Evolutionary conservation across 2,113 vertebrate species (phyloP), one percentile per base, ranked within the genome.

Genomic region (Pelecanus crispus): DNA sequence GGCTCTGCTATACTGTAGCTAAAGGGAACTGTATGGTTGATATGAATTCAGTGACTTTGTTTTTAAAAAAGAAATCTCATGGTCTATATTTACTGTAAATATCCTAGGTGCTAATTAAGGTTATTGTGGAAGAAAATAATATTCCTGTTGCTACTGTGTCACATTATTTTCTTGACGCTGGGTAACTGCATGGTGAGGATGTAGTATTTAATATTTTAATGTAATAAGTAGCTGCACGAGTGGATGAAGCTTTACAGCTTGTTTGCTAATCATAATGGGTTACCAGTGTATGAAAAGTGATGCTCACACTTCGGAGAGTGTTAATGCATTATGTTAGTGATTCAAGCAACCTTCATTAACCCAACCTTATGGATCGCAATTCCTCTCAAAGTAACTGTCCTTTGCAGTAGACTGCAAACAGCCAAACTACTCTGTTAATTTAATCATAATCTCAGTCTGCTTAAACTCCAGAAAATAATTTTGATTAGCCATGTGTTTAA

Each of bases 341-440:
- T 81, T 94, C 55, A 91, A 56, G 40, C 44, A 90, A 74, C 65
- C 52, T 88, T 92, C 82, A 81, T 92, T 95, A 95, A 88, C 68
- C 52, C 47, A 91, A n/a, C 47, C 42, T 78, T 67, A 53, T 32
- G 73, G 52, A 91, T 95, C 81, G 65, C 73, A 85, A 3, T 38
- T 89, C 73, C 24, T 56, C 53, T 87, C 38, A 58, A 79, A 80
- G 47, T 81, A 81, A 62, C 61, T 87, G 61, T 87, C 61, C 52
- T 94, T 94, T 81, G 36, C 86, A 75, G 53, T 47, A 81, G 86
- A 53, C 47, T 88, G 95, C 47, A 63, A 79, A 65, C 40, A 82
- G 66, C 19, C 18, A 59, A 78, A 36, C 77, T 74, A 11, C 14
- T 42, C 17, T 40, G 26, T 59, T 93, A 58, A 88, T 92, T 75